Conservation (phyloP, 2,113 vertebrate genomes). For the Odocoileus hemionus region DNA sequence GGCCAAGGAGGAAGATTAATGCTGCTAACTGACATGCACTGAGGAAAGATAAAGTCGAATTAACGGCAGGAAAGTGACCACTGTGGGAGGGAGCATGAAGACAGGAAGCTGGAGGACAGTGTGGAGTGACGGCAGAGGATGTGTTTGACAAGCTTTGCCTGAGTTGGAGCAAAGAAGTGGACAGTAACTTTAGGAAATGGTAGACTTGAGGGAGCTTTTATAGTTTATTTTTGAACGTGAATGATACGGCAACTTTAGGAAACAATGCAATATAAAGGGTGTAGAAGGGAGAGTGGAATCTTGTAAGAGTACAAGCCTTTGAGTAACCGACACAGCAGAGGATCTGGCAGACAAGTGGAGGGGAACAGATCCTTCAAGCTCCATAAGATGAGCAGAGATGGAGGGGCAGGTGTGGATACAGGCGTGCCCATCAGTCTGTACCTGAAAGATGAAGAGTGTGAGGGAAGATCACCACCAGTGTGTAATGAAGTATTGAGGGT, state of each 20-base stretch:
- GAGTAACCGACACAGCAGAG: background rate
- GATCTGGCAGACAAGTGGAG: background rate
- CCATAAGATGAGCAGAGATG: background rate
- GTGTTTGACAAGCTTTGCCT: background rate
- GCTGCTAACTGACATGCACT: background rate
- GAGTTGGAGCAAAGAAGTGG: background rate
- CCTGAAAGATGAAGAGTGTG: background rate
- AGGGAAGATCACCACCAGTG: background rate
- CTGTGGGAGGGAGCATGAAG: rapidly evolving
- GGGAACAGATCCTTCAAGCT: background rate
- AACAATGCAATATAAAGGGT: background rate
- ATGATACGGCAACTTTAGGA: background rate
- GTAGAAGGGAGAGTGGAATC: background rate
- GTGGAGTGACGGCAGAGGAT: background rate
- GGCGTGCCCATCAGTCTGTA: background rate
- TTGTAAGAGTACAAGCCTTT: background rate
- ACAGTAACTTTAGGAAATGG: background rate
- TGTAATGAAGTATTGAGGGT: background rate
- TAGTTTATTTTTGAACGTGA: background rate
- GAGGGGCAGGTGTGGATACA: background rate
- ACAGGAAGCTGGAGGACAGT: background rate
- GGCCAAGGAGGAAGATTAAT: background rate
- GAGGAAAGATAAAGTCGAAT: background rate
- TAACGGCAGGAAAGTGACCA: background rate
- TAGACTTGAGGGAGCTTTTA: background rate